A percentile compares a stretch with the other conserved stretches of the same genome.
phyloP scores from a whole-genome alignment of 2,797 vertebrate genomes.

The Dryobates pubescens region DNA sequence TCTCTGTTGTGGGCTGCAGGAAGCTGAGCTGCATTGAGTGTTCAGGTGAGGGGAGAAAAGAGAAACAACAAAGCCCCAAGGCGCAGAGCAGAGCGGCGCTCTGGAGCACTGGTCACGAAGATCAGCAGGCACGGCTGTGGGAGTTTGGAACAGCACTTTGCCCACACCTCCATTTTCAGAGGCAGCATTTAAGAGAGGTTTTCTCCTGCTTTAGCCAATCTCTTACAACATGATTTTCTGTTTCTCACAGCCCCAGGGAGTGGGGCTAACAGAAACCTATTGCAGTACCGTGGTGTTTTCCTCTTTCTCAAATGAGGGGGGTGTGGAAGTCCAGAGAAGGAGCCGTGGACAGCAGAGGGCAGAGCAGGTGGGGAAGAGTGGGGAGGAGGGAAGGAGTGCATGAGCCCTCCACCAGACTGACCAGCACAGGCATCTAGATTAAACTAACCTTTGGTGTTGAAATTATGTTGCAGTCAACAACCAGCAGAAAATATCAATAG shows the following conservation, averaged over 20 bases:
- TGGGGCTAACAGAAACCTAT: slow-evolving; percentile 18
- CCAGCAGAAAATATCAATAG: slow-evolving; percentile 66
- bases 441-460: slow-evolving; percentile 68
- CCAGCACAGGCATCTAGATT: slow-evolving; percentile 57
- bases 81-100: background rate
- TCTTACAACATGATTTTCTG: slow-evolving; percentile 34
- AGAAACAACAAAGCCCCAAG: background rate
- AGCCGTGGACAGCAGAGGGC: slow-evolving; percentile 49
- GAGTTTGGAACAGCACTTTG: background rate
- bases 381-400: slow-evolving; percentile 5
- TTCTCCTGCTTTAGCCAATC: background rate
- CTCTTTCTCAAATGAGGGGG: slow-evolving; percentile 7
- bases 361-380: background rate
- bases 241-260: slow-evolving; percentile 8
- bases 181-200: background rate
- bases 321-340: slow-evolving; percentile 49
- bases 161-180: background rate
- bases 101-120: background rate
- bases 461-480: slow-evolving; percentile 53
- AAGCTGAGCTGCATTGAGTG: background rate
- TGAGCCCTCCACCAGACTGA: slow-evolving; percentile 32
- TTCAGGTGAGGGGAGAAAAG: background rate
- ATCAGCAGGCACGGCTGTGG: background rate
- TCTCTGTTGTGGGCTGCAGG: background rate
- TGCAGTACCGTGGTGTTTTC: slow-evolving; percentile 28